Evolutionary conservation across 2,113 vertebrate genomes (phyloP), one percentile per base, ranked within the genome.

Genomic region (Axis porcinus): DNA sequence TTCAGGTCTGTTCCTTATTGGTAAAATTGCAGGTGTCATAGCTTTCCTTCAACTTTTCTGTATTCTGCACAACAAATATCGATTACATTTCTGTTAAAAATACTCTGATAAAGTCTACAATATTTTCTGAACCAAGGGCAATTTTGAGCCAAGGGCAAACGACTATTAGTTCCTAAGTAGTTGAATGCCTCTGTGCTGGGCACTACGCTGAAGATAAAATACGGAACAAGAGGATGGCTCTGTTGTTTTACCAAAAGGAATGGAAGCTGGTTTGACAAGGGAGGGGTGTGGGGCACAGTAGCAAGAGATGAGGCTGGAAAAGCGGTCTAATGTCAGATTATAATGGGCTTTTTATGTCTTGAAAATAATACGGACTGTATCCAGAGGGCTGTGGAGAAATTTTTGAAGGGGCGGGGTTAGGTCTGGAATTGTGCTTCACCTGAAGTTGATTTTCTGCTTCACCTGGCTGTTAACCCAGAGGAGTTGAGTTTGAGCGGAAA

Each of bases 21-120:
- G 45, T 50, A 28, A 81, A 43, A 30, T 92, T 40, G 55, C 79
- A 84, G 17, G 36, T 60, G 60, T 45, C 33, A n/a, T 36, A 19
- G 89, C n/a, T 54, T 87, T 95, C 82, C 82, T 90, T 90, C 33
- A 23, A 21, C 62, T 91, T 89, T 97, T 87, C 45, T 85, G 94
- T 87, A 52, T 92, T 67, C 36, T 87, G 3, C 54, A 54, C 21
- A 82, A 28, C n/a, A 86, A 45, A 3, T n/a, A 86, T 79, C 5
- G 8, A 62, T 47, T 85, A 74, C 9, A 78, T 94, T 89, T 83
- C 36, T 50, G 50, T 81, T 84, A 52, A 67, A 92, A 96, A 92
- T n/a, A 54, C 36, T 89, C 30, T 36, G 40, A 83, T 87, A 76
- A 86, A 87, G 52, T 79, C n/a, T 92, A 57, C 92, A 50, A 28